Evolutionary conservation across 2,888 invertebrate genomes (phyloP).

Genomic region (Timema podura): DNA sequence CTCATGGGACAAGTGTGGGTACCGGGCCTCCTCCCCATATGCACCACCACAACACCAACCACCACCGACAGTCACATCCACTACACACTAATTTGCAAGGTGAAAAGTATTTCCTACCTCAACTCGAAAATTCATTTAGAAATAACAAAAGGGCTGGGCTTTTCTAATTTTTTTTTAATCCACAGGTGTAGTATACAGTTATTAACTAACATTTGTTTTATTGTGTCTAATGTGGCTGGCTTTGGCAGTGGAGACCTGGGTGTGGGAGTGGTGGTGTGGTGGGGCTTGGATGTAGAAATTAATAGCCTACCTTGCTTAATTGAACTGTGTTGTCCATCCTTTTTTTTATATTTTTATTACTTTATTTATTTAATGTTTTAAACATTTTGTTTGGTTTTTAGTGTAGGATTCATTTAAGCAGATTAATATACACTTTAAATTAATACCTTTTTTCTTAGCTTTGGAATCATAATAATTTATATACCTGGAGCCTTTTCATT

Average conservation of each 20-base stretch:
- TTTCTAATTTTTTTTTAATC: too few relatives aligned
- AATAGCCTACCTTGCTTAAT: slow-evolving; percentile 6
- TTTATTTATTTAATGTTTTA: not conserved
- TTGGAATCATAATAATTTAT: too few relatives aligned
- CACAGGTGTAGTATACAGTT: too few relatives aligned
- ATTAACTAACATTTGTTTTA: slow-evolving; percentile 9
- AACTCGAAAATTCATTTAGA: too few relatives aligned
- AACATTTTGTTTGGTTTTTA: too few relatives aligned
- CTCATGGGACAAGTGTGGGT: slow-evolving; percentile 57
- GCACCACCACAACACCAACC: slow-evolving; percentile 32
- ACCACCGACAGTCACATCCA: slow-evolving; percentile 31
- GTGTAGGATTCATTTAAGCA: too few relatives aligned
- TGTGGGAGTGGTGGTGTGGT: slow-evolving; percentile 25
- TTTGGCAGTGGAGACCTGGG: slow-evolving; percentile 20
- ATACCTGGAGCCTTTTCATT: too few relatives aligned
- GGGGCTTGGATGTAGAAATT: slow-evolving; percentile 25
- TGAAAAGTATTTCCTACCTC: slow-evolving; percentile 16
- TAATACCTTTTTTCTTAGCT: too few relatives aligned
- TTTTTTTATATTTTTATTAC: not conserved
- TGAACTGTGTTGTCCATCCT: not conserved
- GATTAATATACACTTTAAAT: too few relatives aligned
- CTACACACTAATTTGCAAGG: slow-evolving; percentile 32
- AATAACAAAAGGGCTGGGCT: too few relatives aligned
- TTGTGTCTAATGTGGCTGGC: slow-evolving; percentile 11
- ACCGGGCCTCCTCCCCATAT: slow-evolving; percentile 40